phyloP scores from a whole-genome alignment of 2,888 invertebrate species.

The Adineta ricciae region DNA sequence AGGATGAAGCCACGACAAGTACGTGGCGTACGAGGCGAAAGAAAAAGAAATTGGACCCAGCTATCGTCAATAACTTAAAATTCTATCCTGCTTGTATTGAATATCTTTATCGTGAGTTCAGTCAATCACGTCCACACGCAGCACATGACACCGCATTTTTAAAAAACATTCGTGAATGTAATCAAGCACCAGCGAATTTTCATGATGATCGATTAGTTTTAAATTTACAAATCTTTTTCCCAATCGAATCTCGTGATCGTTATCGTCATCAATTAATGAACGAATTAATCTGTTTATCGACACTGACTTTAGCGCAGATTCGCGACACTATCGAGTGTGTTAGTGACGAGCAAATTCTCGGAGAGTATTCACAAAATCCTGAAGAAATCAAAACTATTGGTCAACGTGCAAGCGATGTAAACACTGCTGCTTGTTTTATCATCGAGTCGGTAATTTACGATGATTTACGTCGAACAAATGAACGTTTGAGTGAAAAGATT shows the following conservation, averaged over 20 bases:
- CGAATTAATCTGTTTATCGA: slow-evolving; percentile 11
- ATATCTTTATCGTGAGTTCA: background rate
- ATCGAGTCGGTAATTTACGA: slow-evolving; percentile 33
- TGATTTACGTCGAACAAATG: slow-evolving; percentile 24
- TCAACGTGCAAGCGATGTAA: background rate
- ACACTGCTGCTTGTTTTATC: slow-evolving; percentile 32
- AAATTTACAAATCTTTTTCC: slow-evolving; percentile 15
- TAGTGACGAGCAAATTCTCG: slow-evolving; percentile 14
- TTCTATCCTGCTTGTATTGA: slow-evolving; percentile 16
- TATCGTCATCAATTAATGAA: slow-evolving; percentile 16
- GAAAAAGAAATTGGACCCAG: background rate
- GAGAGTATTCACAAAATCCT: slow-evolving; percentile 13
- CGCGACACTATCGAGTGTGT: slow-evolving; percentile 3
- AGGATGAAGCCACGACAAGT: background rate
- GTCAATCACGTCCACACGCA: slow-evolving; percentile 22
- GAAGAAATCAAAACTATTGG: background rate
- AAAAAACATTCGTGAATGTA: slow-evolving; percentile 15
- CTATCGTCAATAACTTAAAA: background rate
- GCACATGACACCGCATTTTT: slow-evolving; percentile 19
- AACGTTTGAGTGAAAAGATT: slow-evolving; percentile 18
- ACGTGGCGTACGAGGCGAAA: background rate
- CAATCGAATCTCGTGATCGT: background rate
- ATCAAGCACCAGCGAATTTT: background rate
- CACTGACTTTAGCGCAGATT: background rate
- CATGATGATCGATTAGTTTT: background rate